Evolutionary conservation across 2,888 invertebrate genomes (phyloP), one percentile per base, ranked within the genome.

Genomic region (Lasius fuliginosus): DNA sequence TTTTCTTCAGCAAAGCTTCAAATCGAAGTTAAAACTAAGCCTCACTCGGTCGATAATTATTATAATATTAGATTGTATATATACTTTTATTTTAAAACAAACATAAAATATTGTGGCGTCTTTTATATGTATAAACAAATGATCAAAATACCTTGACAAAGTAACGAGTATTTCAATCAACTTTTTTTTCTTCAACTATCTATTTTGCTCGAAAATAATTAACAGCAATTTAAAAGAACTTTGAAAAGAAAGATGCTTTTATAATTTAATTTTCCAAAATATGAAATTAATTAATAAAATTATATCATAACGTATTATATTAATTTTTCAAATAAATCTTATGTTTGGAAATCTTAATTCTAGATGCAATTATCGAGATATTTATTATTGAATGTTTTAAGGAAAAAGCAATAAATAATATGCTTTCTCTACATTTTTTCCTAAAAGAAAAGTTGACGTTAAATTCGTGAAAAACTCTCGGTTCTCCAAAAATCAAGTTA

Each of bases 31-130:
- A 30, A 40, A n/a, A 49, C 27, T 42, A 42, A 6, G n/a, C 18
- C 1, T 58, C 12, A 68, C 76, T 77, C 77, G 58, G 56, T 77
- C 69, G 56, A 69, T 77, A 77, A 69, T 69, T 68, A 30, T 56
- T 75, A 36, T 3, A 36, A 36, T 18, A 36, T 27, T 76, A 53
- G 6, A 65, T 49, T 56, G 1, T 36, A 49, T 18, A 49, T 49
- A 49, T n/a, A 49, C 42, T 46, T 46, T 49, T 49, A 1, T n/a
- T n/a, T 53, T 8, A n/a, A 53, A 8, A 46, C 12, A n/a, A 8
- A 53, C 8, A 53, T 53, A n/a, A 8, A 53, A 8, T n/a, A n/a
- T 53, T 53, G 8, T 8, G 6, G 8, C 8, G n/a, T n/a, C 18
- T 49, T 49, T 49, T 6, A 15, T 4, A 15, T 3, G 12, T n/a